phyloP scores from a whole-genome alignment of 2,113 vertebrate species.

The Forbesichthys papilliferus region DNA sequence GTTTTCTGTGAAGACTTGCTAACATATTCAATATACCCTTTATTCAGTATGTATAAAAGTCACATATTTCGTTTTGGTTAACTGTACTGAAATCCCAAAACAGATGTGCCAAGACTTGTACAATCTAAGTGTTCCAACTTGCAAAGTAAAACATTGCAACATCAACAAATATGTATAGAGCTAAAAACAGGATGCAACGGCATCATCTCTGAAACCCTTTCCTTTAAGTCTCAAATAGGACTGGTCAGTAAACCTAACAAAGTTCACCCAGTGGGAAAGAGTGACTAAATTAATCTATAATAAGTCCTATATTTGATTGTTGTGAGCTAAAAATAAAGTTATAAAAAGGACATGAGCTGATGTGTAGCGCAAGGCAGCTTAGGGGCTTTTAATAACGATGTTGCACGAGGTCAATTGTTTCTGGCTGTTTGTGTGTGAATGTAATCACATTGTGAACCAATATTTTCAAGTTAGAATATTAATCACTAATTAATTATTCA shows the following conservation, averaged over 20 bases:
- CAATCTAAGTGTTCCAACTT: constrained; percentile 1
- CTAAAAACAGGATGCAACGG: not conserved
- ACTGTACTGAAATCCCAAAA: not conserved
- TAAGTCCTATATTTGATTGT: not conserved
- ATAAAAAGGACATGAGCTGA: constrained; percentile 4
- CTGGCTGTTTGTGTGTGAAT: not conserved
- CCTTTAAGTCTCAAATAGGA: not conserved
- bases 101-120: not conserved
- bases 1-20: not conserved
- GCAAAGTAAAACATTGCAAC: constrained; percentile 18
- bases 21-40: not conserved
- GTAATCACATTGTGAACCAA: not conserved
- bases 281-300: not conserved
- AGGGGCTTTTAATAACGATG: constrained; percentile 9
- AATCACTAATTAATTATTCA: not conserved
- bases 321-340: constrained; percentile 6
- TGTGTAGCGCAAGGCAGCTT: not conserved
- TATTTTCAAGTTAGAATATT: too few species aligned
- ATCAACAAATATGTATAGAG: not conserved
- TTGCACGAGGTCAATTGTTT: not conserved
- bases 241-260: not conserved
- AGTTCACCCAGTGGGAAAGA: not conserved
- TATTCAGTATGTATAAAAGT: not conserved
- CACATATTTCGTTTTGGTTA: not conserved
- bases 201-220: not conserved